These are phyloP conservation scores for Drosophila prostipennis DNA, from an alignment of 2,888 invertebrate genomes.

Conservation along the genomic window DNA sequence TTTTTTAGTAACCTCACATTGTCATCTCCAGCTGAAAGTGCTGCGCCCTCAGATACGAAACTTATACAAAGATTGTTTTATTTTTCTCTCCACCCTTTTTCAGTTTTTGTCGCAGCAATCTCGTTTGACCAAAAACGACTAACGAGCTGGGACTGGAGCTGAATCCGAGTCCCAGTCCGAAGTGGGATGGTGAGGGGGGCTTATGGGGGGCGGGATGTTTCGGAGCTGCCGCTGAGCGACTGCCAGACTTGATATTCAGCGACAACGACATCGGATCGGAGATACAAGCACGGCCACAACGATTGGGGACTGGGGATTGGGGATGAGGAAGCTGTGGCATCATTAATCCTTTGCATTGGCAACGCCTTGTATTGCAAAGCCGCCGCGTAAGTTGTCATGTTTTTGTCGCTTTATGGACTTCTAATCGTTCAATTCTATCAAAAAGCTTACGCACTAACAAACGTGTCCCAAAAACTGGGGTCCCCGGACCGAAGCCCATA, in stretches of 20 bases:
- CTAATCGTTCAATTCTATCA: constrained; percentile 85
- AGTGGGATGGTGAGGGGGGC: not conserved
- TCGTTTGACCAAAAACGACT: constrained; percentile 77
- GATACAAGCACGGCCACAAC: constrained; percentile 7
- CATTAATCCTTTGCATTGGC: constrained; percentile 80
- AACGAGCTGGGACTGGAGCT: constrained; percentile 74
- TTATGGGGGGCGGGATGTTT: not conserved
- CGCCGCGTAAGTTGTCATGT: constrained; percentile 83
- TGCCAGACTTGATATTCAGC: constrained; percentile 74
- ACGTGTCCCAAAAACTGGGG: constrained; percentile 64
- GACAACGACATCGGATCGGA: constrained; percentile 37
- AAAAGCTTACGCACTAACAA: constrained; percentile 84
- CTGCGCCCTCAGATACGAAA: constrained; percentile 63
- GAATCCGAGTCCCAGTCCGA: constrained; percentile 3
- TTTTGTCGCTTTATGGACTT: constrained; percentile 85
- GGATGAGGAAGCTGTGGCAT: constrained; percentile 66
- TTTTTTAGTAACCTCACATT: constrained; percentile 4
- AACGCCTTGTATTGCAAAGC: constrained; percentile 65
- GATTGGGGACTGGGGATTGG: constrained; percentile 22
- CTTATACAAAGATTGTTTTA: constrained; percentile 51
- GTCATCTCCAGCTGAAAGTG: constrained; percentile 29
- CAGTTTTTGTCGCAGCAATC: constrained; percentile 66
- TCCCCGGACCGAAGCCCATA: constrained; percentile 14
- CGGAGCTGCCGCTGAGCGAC: constrained; percentile 63
- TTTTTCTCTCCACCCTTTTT: constrained; percentile 30